phyloP scores from a whole-genome alignment of 2,888 invertebrate species.

The Sceliomorpha sp. region DNA sequence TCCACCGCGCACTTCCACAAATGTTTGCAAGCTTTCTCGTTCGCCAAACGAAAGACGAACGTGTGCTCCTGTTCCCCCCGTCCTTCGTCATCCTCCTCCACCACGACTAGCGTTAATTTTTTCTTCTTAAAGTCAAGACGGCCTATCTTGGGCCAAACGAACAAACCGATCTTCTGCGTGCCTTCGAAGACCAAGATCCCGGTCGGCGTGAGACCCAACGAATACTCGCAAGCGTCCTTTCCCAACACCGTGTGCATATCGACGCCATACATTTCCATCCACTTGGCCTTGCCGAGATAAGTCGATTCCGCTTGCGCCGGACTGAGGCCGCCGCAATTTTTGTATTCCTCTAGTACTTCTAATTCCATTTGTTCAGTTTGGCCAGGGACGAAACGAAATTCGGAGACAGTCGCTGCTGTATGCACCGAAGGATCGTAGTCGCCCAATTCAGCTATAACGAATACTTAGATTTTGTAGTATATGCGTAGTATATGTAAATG shows the following conservation, averaged over 20 bases:
- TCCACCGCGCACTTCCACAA: constrained; percentile 99
- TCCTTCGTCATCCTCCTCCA: constrained; percentile 97
- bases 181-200: constrained; percentile 99
- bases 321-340: constrained; percentile 91
- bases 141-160: constrained; percentile 99
- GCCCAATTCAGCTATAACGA: constrained; percentile 98
- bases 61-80: constrained; percentile 97
- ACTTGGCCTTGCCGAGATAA: constrained; percentile 97
- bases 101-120: constrained; percentile 96
- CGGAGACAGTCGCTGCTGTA: constrained; percentile 97
- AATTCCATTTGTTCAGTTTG: constrained; percentile 98
- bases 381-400: constrained; percentile 97
- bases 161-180: constrained; percentile 97
- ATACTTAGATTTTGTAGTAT: no score
- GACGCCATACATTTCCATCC: constrained; percentile 99
- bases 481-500: no score
- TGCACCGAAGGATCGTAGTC: constrained; percentile 96
- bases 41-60: constrained; percentile 97
- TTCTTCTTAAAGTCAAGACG: constrained; percentile 99
- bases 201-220: constrained; percentile 97
- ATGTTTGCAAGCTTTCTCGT: constrained; percentile 99
- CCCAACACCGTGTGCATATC: constrained; percentile 99
- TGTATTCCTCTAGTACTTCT: constrained; percentile 94
- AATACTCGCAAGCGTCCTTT: constrained; percentile 97
- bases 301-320: constrained; percentile 98